Evolutionary conservation across 2,888 invertebrate species (phyloP).

Genomic region (Eristalinus aeneus): DNA sequence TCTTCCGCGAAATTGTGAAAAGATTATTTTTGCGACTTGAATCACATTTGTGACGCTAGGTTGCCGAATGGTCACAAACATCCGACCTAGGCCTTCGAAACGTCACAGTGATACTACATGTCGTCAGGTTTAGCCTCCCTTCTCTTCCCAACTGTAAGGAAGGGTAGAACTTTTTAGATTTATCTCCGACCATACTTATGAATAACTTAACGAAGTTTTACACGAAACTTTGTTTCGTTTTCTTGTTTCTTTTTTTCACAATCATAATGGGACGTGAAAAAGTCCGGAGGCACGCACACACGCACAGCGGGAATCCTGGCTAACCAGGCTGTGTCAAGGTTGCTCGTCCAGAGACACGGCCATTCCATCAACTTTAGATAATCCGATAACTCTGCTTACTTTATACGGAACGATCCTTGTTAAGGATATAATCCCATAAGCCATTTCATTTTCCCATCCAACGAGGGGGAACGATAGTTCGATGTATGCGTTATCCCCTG

Average conservation of each 20-base stretch:
- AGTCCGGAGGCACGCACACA: neutral
- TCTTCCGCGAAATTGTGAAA: neutral
- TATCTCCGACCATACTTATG: conserved; percentile 18
- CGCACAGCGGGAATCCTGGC: neutral
- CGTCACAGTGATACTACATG: neutral
- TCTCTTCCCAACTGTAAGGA: neutral
- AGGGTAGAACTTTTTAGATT: neutral
- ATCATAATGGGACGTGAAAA: neutral
- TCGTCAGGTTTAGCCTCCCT: neutral
- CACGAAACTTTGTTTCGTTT: neutral
- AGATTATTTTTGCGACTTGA: neutral
- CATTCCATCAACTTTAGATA: conserved; percentile 30
- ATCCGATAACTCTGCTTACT: conserved; percentile 44
- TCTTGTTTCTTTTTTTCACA: conserved; percentile 10
- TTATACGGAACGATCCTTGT: conserved; percentile 19
- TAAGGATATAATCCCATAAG: conserved; percentile 35
- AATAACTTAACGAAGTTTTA: conserved; percentile 36
- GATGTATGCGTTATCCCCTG: neutral
- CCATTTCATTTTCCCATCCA: neutral
- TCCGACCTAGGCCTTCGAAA: neutral
- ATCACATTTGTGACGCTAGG: neutral
- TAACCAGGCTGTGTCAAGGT: neutral
- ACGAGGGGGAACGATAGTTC: neutral
- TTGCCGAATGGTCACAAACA: neutral
- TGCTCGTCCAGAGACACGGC: neutral